Conservation (phyloP, 2,797 vertebrate genomes). For the Salmo trutta region DNA sequence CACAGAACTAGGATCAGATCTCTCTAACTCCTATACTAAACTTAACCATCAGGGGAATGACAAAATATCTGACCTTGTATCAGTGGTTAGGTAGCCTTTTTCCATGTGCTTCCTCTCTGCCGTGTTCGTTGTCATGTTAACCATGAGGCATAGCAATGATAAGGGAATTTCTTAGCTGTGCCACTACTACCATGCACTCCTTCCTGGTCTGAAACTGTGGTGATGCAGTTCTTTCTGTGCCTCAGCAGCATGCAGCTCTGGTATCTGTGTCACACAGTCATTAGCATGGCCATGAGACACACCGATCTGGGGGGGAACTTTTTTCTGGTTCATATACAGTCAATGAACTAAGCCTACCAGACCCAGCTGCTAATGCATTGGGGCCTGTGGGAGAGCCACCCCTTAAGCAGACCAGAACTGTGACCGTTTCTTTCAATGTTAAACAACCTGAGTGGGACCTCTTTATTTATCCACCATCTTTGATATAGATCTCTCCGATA, state of each 20-base stretch:
- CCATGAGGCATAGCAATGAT: neutral
- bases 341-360: too few relatives aligned
- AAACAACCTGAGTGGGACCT: too few relatives aligned
- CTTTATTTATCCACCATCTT: too few relatives aligned
- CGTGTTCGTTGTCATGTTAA: neutral
- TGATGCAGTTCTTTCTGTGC: neutral
- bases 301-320: neutral
- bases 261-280: slow-evolving; percentile 10
- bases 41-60: neutral
- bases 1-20: neutral
- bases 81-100: neutral
- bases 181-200: neutral
- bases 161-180: neutral
- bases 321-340: too few relatives aligned
- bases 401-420: too few relatives aligned
- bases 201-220: neutral
- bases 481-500: neutral
- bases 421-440: too few relatives aligned
- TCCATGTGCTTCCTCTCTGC: neutral
- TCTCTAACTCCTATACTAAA: neutral
- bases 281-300: slow-evolving; percentile 3
- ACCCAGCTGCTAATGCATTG: too few relatives aligned
- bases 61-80: neutral
- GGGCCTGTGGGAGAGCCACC: too few relatives aligned
- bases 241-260: neutral